phyloP scores from a whole-genome alignment of 1,140 invertebrate species.

The Brachionus paranguensis region DNA sequence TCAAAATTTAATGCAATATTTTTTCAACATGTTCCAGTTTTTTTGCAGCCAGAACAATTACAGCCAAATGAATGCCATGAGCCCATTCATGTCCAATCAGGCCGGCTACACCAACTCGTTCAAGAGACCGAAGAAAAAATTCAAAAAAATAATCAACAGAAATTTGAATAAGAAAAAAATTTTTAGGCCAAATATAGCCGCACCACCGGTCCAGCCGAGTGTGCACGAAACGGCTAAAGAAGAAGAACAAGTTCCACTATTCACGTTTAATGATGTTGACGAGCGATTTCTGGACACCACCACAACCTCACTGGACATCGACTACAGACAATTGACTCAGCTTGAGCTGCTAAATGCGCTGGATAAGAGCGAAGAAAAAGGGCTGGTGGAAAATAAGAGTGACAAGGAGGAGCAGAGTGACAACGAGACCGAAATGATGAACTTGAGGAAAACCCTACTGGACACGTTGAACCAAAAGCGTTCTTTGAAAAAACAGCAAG shows the following conservation, averaged over 20 bases:
- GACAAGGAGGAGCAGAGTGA: neutral
- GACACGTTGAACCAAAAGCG: neutral
- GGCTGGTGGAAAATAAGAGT: neutral
- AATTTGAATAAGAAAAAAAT: neutral
- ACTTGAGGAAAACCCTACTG: neutral
- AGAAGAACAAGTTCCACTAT: neutral
- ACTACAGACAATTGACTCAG: conserved; percentile 19
- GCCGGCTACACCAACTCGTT: neutral
- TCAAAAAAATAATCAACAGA: neutral
- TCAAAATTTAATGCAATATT: neutral
- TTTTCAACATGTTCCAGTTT: neutral
- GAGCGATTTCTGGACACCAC: conserved; percentile 18
- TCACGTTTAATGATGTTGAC: conserved; percentile 27
- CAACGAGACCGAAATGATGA: conserved; percentile 2
- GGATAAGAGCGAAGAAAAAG: neutral
- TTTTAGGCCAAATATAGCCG: neutral
- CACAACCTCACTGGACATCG: neutral
- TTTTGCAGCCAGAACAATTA: neutral
- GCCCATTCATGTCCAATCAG: neutral
- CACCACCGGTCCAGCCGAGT: neutral
- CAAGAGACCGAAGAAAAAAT: neutral
- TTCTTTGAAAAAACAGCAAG: neutral
- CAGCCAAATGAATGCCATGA: neutral
- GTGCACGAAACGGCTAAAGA: neutral
- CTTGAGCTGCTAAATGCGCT: neutral